Evolutionary conservation across 2,797 vertebrate species (phyloP).

Genomic region (Lepidocolaptes lacrymiger): DNA sequence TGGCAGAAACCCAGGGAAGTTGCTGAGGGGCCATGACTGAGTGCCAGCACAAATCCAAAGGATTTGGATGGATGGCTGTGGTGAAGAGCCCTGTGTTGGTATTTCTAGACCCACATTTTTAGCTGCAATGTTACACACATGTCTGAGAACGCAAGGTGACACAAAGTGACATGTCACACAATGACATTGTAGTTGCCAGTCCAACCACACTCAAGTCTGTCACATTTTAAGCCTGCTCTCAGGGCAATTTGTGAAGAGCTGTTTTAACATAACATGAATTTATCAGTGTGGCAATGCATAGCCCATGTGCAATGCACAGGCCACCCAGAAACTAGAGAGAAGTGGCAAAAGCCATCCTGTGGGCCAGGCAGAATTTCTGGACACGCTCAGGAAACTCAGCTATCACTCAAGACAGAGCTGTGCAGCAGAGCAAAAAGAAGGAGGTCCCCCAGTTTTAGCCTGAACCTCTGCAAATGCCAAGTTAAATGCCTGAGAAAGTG

Average conservation of each 20-base stretch:
- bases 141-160: neutral
- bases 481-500: neutral
- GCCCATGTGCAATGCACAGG: neutral
- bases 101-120: neutral
- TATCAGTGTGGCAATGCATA: neutral
- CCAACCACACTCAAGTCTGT: neutral
- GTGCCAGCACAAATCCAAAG: neutral
- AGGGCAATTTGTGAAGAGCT: neutral
- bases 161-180: neutral
- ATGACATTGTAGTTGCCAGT: neutral
- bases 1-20: constrained; percentile 21
- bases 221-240: neutral
- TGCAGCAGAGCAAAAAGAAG: neutral
- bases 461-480: neutral
- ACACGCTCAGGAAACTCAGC: neutral
- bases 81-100: neutral
- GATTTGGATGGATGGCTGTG: neutral
- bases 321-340: neutral
- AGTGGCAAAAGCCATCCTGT: neutral
- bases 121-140: neutral
- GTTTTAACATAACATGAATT: rapidly evolving
- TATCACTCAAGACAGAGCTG: rapidly evolving
- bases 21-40: neutral
- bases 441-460: neutral
- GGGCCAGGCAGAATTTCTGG: neutral